A percentile compares a stretch with the other conserved stretches of the same genome.
These are phyloP conservation scores for Trachelus tabidus DNA, from an alignment of 2,888 invertebrate species.

Conservation along the genomic window DNA sequence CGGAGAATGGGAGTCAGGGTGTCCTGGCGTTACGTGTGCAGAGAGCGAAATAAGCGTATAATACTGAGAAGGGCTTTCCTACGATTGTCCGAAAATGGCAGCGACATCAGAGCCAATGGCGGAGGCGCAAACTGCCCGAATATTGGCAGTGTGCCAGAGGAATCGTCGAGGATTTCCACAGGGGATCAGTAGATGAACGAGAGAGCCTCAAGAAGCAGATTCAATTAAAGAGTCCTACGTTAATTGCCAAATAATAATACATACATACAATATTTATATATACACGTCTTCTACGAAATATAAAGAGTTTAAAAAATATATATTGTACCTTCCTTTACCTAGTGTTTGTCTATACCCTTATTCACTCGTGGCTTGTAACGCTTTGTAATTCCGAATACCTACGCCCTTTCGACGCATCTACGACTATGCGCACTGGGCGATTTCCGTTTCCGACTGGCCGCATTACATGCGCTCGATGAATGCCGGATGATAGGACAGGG, in stretches of 20 bases:
- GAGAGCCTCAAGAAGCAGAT: not conserved
- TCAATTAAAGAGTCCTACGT: conserved; percentile 30
- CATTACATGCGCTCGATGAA: conserved; percentile 52
- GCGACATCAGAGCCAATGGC: conserved; percentile 36
- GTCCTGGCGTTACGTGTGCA: conserved; percentile 47
- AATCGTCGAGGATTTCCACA: conserved; percentile 19
- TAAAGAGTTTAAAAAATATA: not conserved
- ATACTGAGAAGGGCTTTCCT: conserved; percentile 31
- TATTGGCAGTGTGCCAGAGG: conserved; percentile 49
- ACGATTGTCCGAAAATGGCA: conserved; percentile 53
- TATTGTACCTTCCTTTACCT: not conserved
- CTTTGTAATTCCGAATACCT: conserved; percentile 6
- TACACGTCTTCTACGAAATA: not conserved
- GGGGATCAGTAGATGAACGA: not conserved
- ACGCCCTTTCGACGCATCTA: not conserved
- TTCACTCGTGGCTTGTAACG: not conserved
- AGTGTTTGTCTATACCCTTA: not conserved
- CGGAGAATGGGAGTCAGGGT: conserved; percentile 31
- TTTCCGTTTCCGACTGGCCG: conserved; percentile 16
- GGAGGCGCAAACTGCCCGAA: conserved; percentile 36
- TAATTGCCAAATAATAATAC: conserved; percentile 36
- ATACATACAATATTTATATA: not conserved
- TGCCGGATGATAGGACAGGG: conserved; percentile 38
- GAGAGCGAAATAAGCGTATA: conserved; percentile 55
- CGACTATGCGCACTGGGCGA: not conserved